Base-by-base conservation (phyloP, 2,888 invertebrate species). In the Noctua janthe region DNA sequence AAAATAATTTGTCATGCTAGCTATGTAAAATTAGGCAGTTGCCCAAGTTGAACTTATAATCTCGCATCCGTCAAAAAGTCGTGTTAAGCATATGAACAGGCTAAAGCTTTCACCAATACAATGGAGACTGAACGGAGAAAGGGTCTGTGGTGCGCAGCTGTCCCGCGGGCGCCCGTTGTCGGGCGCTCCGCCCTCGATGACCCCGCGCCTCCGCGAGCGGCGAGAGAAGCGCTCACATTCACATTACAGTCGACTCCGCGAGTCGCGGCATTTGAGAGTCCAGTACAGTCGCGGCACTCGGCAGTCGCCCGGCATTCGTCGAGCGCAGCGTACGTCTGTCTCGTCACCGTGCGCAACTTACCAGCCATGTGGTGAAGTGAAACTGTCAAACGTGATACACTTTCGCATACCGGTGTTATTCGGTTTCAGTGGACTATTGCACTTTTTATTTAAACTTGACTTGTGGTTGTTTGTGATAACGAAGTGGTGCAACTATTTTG, bases 281-380 rank as follows among this genome's bases (percentile, higher is more conserved):
- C 88, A 88, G 82, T 83, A 87, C 81, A 86, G 87, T 89, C 89
- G 89, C 91, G 91, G 89, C 95, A 96, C 96, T 97, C 95, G 96
- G 64, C 95, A 96, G 96, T 97, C 95, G 96, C 94, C 94, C 95
- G 95, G 94, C 95, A 93, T 92, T 91, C 93, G 95, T 93, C 93
- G 95, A 94, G 92, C 94, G 94, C 89, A 90, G 88, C 89, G 94
- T 87, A 95, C 96, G 96, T 94, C 88, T 83, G 94, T 95, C 90
- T 92, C 92, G 93, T 90, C 90, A 91, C 85, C 90, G 91, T 91
- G 92, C 94, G 94, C 92, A 93, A 94, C 92, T 91, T 89, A 87
- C 90, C 92, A 95, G 95, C 96, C 97, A 97, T 97, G 97, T 95
- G 97, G 96, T 97, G 96, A 97, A 96, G 96, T 96, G 96, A 95